A percentile compares a stretch with the other conserved stretches of the same genome.
phyloP scores from a whole-genome alignment of 2,797 vertebrate species.

The Trachurus trachurus region DNA sequence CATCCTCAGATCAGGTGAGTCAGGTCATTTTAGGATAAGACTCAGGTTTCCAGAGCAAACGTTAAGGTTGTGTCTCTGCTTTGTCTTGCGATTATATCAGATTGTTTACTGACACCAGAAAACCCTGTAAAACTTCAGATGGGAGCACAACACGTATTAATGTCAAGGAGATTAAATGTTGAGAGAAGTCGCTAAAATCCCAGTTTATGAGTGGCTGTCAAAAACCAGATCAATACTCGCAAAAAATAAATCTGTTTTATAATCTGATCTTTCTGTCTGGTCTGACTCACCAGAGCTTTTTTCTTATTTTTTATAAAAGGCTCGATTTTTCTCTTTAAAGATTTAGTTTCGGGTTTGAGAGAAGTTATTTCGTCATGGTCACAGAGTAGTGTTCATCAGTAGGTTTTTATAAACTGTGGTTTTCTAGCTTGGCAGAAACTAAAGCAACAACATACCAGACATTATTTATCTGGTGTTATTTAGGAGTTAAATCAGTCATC shows the following conservation, averaged over 20 bases:
- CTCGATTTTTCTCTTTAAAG: background rate
- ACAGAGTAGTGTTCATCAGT: conserved; percentile 9
- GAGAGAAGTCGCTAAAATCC: background rate
- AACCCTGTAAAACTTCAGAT: conserved; percentile 23
- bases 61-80: conserved; percentile 6
- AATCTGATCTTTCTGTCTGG: background rate
- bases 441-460: too few relatives aligned
- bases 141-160: background rate
- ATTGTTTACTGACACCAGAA: conserved; percentile 7
- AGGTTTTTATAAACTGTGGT: background rate
- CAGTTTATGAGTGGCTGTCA: background rate
- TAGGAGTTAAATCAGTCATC: background rate
- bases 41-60: background rate
- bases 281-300: background rate
- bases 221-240: background rate
- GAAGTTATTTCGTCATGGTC: conserved; percentile 5
- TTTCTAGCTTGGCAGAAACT: background rate
- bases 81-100: conserved; percentile 14
- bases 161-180: conserved; percentile 21
- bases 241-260: background rate
- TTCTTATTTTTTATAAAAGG: too few relatives aligned
- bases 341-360: conserved; percentile 6
- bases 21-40: background rate
- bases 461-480: background rate
- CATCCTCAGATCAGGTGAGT: background rate